phyloP scores from a whole-genome alignment of 2,113 vertebrate species.

The Plecotus auritus region DNA sequence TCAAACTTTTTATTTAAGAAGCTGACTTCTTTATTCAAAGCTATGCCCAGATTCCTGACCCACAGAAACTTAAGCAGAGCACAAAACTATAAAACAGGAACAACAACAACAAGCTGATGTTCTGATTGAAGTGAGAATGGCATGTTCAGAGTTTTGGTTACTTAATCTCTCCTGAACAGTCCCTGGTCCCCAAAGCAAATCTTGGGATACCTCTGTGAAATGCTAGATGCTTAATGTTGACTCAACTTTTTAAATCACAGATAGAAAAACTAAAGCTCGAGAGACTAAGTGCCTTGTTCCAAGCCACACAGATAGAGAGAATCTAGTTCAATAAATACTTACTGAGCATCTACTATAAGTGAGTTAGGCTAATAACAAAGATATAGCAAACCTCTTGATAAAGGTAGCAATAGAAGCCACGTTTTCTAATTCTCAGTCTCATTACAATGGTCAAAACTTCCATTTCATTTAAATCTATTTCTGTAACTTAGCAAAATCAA shows the following conservation, averaged over 20 bases:
- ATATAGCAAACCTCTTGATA: not conserved
- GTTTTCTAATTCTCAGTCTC: not conserved
- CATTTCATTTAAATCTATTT: not conserved
- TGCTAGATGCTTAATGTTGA: not conserved
- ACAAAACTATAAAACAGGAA: not conserved
- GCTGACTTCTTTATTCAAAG: not conserved
- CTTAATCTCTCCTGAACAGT: not conserved
- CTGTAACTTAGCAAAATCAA: not conserved
- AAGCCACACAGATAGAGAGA: not conserved
- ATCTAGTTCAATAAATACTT: not conserved
- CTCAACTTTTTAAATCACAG: not conserved
- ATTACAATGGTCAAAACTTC: not conserved
- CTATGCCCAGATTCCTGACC: no score
- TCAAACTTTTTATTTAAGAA: not conserved
- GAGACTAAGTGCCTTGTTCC: not conserved
- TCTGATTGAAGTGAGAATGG: not conserved
- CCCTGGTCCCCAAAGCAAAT: not conserved
- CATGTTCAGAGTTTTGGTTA: not conserved
- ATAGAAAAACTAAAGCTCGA: not conserved
- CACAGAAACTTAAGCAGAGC: not conserved
- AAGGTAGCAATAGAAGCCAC: not conserved
- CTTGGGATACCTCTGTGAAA: not conserved
- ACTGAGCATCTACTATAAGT: not conserved
- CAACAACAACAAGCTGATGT: not conserved
- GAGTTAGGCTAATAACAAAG: not conserved